A percentile compares a stretch with the other conserved stretches of the same genome.
phyloP scores from a whole-genome alignment of 1,140 invertebrate genomes.

The Cherax destructor region DNA sequence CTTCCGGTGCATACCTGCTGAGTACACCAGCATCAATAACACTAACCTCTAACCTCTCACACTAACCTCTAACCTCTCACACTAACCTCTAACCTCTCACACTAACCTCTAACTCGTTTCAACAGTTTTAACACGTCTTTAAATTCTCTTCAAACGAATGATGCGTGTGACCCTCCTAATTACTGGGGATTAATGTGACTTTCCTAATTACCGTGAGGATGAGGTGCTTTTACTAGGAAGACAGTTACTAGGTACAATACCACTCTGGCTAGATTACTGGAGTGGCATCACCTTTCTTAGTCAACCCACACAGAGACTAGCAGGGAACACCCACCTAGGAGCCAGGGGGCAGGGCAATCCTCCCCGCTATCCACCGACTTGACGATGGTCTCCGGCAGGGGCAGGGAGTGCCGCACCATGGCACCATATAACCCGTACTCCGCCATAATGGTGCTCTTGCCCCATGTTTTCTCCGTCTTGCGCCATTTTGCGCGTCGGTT shows the following conservation, averaged over 20 bases:
- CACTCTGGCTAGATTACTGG: no score
- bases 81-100: no score
- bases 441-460: slow-evolving; percentile 98
- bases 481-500: slow-evolving; percentile 98
- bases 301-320: neutral
- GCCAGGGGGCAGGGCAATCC: slow-evolving; percentile 97
- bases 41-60: no score
- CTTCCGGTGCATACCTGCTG: slow-evolving; percentile 97
- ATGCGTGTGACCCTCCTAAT: no score
- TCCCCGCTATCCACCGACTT: slow-evolving; percentile 94
- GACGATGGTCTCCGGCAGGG: slow-evolving; percentile 97
- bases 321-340: slow-evolving; percentile 85
- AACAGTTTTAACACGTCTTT: no score
- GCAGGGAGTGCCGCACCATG: slow-evolving; percentile 98
- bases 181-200: no score
- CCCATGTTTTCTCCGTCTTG: slow-evolving; percentile 99
- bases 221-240: no score
- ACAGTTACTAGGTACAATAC: no score
- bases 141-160: no score
- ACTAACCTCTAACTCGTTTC: no score
- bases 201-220: no score
- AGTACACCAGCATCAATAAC: neutral
- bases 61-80: no score
- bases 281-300: neutral
- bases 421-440: slow-evolving; percentile 99